Evolutionary conservation across 2,888 invertebrate genomes (phyloP), one percentile per base, ranked within the genome.

Genomic region (Bunonema sp.): DNA sequence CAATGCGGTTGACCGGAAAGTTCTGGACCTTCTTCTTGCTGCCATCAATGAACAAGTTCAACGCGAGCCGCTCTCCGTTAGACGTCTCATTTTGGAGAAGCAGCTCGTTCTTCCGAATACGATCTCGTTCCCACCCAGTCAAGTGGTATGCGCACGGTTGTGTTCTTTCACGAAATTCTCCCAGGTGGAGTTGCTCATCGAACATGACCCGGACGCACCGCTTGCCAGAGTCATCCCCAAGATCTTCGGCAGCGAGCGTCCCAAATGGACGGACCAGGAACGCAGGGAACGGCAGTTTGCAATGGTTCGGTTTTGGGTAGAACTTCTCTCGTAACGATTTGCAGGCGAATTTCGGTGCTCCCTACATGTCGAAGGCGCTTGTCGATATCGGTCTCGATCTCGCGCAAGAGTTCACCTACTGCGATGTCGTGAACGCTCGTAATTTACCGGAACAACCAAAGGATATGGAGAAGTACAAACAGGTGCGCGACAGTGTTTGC

Each of bases 371-470:
- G 3, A 53, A 57, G 32, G 19, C 61, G 26, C 41, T 66, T 31
- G 44, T 57, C 38, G 60, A 64, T 15, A 64, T 65, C 29, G 65
- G 65, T 3, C 62, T 60, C 40, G 65, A 65, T 39, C 46, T 65
- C 21, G 62, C 64, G 1, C 64, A 66, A 37, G 65, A 65, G 34
- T 43, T 57, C 19, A 66, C 65, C 10, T 65, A 65, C 44, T 57
- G 49, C 30, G 65, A 65, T 44, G 66, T 65, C 44, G 65, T 64
- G 3, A 57, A 63, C 40, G 62, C 62, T 0, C 47, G 54, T 15
- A 65, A 65, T 50, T 39, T 65, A 16, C 65, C 65, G 5, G 65
- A 65, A 38, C 45, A 51, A 20, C 65, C 65, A n/a, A 64, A 61
- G 34, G 61, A 61, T 38, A 42, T 64, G 34, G 65, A 65, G 28